Evolutionary conservation across 2,888 invertebrate species (phyloP).

Genomic region (Eilema caniola): DNA sequence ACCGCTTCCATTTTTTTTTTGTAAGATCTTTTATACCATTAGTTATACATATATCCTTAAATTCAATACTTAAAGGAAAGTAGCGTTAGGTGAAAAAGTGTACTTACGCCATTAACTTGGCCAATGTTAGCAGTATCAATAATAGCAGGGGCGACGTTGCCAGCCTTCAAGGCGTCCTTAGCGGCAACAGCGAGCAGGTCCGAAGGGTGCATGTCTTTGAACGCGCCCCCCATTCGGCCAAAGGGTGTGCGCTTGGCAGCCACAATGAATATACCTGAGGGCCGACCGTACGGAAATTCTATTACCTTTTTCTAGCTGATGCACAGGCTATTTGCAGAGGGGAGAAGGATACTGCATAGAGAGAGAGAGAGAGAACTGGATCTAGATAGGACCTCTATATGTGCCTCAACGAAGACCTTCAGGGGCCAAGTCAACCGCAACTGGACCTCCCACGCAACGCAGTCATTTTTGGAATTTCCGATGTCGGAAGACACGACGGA

Average conservation of each 20-base stretch:
- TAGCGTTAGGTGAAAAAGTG: background rate
- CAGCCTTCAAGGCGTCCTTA: slow-evolving; percentile 92
- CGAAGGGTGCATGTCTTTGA: slow-evolving; percentile 89
- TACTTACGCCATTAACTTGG: slow-evolving; percentile 90
- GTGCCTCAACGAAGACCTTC: no score
- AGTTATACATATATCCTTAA: no score
- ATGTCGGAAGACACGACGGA: no score
- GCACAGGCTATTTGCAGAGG: no score
- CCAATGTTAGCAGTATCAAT: slow-evolving; percentile 97
- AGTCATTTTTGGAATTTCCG: no score
- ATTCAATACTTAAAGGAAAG: background rate
- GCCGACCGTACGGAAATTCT: background rate
- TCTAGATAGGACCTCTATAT: no score
- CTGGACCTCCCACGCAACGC: no score
- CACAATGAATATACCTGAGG: slow-evolving; percentile 94
- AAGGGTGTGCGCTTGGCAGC: slow-evolving; percentile 98
- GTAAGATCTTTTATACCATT: no score
- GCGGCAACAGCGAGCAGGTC: slow-evolving; percentile 93
- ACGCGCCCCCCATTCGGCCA: slow-evolving; percentile 95
- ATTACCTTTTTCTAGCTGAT: no score
- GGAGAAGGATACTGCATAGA: no score
- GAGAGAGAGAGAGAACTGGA: no score
- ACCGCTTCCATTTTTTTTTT: no score
- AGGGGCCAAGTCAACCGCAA: background rate
- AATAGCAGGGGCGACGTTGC: slow-evolving; percentile 92